These are phyloP conservation scores for Dendrolimus houi DNA, from an alignment of 2,888 invertebrate genomes.

Conservation along the genomic window DNA sequence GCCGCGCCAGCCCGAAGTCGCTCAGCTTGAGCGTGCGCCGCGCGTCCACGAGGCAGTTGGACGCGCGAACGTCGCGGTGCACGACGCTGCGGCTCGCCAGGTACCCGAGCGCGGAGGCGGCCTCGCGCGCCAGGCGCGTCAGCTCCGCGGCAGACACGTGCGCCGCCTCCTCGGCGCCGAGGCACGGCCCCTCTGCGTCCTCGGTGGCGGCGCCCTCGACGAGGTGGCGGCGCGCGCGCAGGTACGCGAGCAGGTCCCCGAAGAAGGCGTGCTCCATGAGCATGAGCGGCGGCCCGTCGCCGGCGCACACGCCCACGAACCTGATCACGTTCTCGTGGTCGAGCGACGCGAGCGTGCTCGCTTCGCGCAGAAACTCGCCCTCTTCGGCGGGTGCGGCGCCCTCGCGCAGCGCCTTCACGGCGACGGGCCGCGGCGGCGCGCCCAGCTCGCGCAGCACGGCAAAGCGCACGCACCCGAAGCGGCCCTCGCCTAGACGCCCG, in stretches of 20 bases:
- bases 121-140: conserved; percentile 37
- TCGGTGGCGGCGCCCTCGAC: conserved; percentile 75
- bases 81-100: conserved; percentile 86
- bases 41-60: conserved; percentile 86
- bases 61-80: conserved; percentile 89
- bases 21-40: conserved; percentile 84
- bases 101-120: conserved; percentile 65
- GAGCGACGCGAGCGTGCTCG: conserved; percentile 91
- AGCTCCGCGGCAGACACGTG: conserved; percentile 36
- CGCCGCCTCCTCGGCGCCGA: conserved; percentile 53
- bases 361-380: conserved; percentile 83
- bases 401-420: conserved; percentile 89
- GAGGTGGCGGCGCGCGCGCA: conserved; percentile 81
- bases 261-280: conserved; percentile 95
- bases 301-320: conserved; percentile 85
- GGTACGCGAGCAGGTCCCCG: conserved; percentile 90
- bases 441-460: conserved; percentile 31
- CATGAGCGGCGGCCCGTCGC: conserved; percentile 87
- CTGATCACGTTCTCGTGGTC: conserved; percentile 90
- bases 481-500: conserved; percentile 41
- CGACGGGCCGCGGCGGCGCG: conserved; percentile 75
- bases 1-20: conserved; percentile 92
- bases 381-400: conserved; percentile 87
- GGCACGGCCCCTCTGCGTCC: conserved; percentile 73
- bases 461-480: conserved; percentile 41